These are phyloP conservation scores for Babyrousa celebensis DNA, from an alignment of 2,797 vertebrate species.

Conservation along the genomic window DNA sequence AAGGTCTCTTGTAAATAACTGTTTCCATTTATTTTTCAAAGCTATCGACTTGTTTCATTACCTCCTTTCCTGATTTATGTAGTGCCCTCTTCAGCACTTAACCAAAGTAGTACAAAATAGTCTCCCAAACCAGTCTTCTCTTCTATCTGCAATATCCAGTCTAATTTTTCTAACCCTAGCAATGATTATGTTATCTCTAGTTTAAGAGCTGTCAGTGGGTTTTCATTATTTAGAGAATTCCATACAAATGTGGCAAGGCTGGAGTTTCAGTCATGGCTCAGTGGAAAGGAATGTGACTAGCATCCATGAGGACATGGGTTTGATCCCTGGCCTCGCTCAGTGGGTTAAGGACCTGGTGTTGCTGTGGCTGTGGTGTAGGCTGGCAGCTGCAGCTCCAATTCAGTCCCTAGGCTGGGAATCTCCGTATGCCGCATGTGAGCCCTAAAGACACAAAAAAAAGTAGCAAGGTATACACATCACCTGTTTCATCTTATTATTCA, in stretches of 20 bases:
- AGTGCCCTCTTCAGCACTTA: not conserved
- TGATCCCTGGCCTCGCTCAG: too few relatives aligned
- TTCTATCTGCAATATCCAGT: not conserved
- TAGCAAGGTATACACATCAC: not conserved
- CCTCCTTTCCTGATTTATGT: not conserved
- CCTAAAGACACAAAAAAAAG: not conserved
- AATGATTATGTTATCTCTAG: not conserved
- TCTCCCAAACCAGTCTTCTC: not conserved
- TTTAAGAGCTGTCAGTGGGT: not conserved
- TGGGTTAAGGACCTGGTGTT: too few relatives aligned
- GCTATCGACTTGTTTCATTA: slow-evolving; percentile 17
- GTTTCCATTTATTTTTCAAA: slow-evolving; percentile 24
- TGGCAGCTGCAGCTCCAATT: too few relatives aligned
- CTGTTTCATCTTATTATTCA: not conserved
- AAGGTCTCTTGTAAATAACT: slow-evolving; percentile 1
- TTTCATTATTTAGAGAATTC: not conserved
- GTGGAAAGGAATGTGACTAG: too few relatives aligned
- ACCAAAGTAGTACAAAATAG: not conserved
- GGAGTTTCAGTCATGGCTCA: too few relatives aligned
- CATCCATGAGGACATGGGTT: too few relatives aligned
- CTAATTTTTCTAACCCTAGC: not conserved
- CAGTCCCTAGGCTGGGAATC: too few relatives aligned
- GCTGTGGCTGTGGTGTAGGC: too few relatives aligned
- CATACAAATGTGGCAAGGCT: not conserved
- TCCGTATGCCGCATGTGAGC: too few relatives aligned